Evolutionary conservation across 2,888 invertebrate genomes (phyloP), one percentile per base, ranked within the genome.

Genomic region (Pristionchus maxplancki): DNA sequence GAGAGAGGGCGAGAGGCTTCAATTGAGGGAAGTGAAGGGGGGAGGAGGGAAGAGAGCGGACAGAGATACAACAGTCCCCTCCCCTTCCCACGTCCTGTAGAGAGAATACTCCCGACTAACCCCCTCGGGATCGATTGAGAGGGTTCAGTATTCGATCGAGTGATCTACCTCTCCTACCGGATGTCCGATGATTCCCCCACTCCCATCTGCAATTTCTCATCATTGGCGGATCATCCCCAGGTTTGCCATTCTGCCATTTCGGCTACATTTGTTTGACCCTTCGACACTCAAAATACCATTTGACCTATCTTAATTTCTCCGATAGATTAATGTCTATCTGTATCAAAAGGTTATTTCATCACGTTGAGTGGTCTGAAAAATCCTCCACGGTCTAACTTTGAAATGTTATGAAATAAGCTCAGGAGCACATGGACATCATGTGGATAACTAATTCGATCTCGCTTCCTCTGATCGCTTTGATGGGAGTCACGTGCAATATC

Each of bases 361-460:
- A n/a, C 44, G 44, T 44, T 44, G 44, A 44, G 44, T 44, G 44
- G 8, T 31, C 74, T n/a, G n/a, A n/a, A n/a, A n/a, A n/a, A n/a
- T n/a, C n/a, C n/a, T n/a, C n/a, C n/a, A n/a, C n/a, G n/a, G n/a
- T n/a, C n/a, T n/a, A n/a, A n/a, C n/a, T n/a, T n/a, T n/a, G 20
- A 17, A 37, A 74, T 37, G 15, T 74, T n/a, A 20, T 20, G 20
- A 74, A 20, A 28, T 6, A 44, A 44, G 44, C 34, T 34, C 20
- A 81, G 83, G 88, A 88, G 50, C 83, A 88, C 67, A 53, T 64
- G 20, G 31, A 20, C 1, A 90, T 94, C 34, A 93, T 94, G 28
- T 94, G 93, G 93, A 93, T 92, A 90, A 91, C 92, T 53, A 94
- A 94, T 88, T 94, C 93, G 37, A 90, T 93, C 62, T 90, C 90